Base-by-base conservation (phyloP, 2,797 vertebrate species). In the Amphiprion clarkii region DNA sequence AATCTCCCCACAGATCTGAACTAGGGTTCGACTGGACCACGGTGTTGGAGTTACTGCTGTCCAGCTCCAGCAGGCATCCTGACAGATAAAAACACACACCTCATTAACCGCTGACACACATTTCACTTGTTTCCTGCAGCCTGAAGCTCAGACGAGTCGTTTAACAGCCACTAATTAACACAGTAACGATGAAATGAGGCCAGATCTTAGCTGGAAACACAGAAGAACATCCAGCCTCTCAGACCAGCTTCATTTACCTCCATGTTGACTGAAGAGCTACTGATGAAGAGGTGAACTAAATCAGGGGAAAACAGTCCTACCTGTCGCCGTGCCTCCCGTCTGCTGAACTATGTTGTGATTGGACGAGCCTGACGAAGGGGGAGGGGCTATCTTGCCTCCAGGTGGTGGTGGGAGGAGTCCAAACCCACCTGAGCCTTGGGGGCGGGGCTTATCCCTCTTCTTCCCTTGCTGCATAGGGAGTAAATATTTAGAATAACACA, bases 351-450 rank as follows among this genome's bases (percentile, higher is more conserved):
- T 88, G 87, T 94, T 94, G 84, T 94, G 91, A 91, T 94, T 95
- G 67, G 91, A 91, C 10, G 63, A 72, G 51, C 79, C 78, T 0
- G 87, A 70, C 0, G 68, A 84, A 67, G 95, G 87, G 42, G 96
- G 95, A 7, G 91, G 89, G 19, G 94, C 90, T 78, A 94, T 90
- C 93, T 96, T 97, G 79, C 96, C 96, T 88, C 97, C 97, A 3
- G 97, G 97, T 6, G 97, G 97, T 1, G 97, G 97, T 27, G 97
- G 97, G 74, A 98, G 95, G 78, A 97, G 94, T 54, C 95, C 96
- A 29, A 97, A 82, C 5, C 95, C 96, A 33, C 96, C 96, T 69
- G 95, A 48, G 48, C 95, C 93, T 58, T 94, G 70, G 4, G 90
- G 89, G 80, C 95, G 96, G 69, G 95, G 95, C 76, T 96, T 97